phyloP scores from a whole-genome alignment of 1,140 invertebrate species.

The Aphaenogaster floridana region DNA sequence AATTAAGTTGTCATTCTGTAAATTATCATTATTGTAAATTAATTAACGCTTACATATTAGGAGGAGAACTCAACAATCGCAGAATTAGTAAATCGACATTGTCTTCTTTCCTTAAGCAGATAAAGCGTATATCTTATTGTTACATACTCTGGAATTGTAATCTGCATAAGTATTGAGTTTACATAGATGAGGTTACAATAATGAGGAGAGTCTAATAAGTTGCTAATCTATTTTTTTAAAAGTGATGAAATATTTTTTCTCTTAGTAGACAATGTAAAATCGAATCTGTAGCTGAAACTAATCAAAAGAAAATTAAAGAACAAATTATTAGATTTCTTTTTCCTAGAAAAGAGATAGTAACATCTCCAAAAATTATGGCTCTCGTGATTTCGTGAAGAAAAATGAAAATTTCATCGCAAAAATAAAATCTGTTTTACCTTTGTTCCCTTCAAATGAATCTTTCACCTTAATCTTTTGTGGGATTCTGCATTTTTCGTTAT shows the following conservation, averaged over 20 bases:
- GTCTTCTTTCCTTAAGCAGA: not conserved
- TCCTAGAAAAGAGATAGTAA: not conserved
- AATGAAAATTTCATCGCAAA: not conserved
- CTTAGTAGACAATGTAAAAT: not conserved
- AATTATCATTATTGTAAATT: not conserved
- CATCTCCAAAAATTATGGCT: not conserved
- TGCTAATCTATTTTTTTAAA: not conserved
- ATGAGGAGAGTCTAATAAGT: not conserved
- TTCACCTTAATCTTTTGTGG: not conserved
- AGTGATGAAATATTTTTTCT: not conserved
- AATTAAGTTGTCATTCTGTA: not conserved
- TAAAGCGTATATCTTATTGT: not conserved
- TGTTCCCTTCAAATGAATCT: not conserved
- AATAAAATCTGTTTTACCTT: not conserved
- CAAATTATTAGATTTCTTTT: not conserved
- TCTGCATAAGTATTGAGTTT: constrained; percentile 1
- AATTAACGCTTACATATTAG: not conserved
- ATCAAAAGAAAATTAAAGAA: not conserved
- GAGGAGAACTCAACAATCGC: not conserved
- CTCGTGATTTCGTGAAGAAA: not conserved
- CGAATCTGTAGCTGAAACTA: not conserved
- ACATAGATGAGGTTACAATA: not conserved
- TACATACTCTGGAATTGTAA: not conserved
- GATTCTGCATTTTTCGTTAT: not conserved
- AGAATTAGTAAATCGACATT: not conserved